These are phyloP conservation scores for Hormiphora californensis DNA, from an alignment of 37 sponge, comb jelly and placozoan genomes.

Conservation along the genomic window DNA sequence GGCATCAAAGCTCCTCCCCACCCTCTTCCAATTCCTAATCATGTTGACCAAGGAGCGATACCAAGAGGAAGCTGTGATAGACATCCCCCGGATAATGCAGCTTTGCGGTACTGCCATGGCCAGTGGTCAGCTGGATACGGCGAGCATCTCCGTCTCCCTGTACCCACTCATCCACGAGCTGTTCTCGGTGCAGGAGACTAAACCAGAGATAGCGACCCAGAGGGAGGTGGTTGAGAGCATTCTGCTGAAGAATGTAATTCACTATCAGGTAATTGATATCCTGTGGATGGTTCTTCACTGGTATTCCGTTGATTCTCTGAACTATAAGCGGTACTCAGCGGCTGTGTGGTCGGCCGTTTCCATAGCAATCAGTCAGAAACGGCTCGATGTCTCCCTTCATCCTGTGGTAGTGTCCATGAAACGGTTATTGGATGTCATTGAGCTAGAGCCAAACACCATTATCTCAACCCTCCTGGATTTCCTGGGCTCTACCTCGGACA, in stretches of 20 bases:
- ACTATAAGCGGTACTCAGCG: constrained; percentile 38
- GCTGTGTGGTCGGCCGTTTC: constrained; percentile 49
- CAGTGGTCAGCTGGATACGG: constrained; percentile 47
- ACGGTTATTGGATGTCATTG: background rate
- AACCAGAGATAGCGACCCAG: background rate
- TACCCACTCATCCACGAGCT: constrained; percentile 45
- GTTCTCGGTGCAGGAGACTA: constrained; percentile 3
- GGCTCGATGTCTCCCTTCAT: constrained; percentile 22
- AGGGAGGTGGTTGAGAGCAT: constrained; percentile 44
- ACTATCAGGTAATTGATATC: constrained; percentile 43
- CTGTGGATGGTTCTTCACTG: constrained; percentile 51
- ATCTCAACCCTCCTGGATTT: constrained; percentile 15
- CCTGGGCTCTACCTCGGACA: background rate
- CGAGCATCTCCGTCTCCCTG: constrained; percentile 35
- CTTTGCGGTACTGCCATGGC: constrained; percentile 55
- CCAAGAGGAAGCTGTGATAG: constrained; percentile 5
- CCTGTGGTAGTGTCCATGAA: constrained; percentile 30
- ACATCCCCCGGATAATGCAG: constrained; percentile 44
- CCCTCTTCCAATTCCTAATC: constrained; percentile 42
- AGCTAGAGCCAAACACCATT: background rate
- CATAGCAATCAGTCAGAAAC: constrained; percentile 38
- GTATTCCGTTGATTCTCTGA: background rate
- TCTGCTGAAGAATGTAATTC: constrained; percentile 38
- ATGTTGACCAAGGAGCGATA: constrained; percentile 42
- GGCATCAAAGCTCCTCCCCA: constrained; percentile 42